Percentiles rank a stretch among this genome's conserved stretches.
Conservation (phyloP, 2,888 invertebrate genomes). For the Hydroisotoma schaefferi region DNA sequence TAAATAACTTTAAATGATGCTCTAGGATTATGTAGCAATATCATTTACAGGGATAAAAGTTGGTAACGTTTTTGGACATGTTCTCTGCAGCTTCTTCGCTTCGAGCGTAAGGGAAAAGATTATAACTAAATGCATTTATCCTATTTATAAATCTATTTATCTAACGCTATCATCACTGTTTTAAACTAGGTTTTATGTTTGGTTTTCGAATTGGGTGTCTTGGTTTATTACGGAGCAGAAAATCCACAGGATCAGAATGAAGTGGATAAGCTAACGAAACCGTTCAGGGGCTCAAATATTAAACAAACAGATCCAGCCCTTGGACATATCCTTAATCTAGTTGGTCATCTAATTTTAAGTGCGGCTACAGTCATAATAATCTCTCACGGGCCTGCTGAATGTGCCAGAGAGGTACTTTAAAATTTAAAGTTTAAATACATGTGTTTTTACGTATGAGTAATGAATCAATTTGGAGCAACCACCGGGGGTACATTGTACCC, state of each 20-base stretch:
- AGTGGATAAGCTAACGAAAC: not conserved
- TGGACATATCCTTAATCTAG: not conserved
- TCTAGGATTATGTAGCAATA: constrained; percentile 17
- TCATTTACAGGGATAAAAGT: constrained; percentile 18
- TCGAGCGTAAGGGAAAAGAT: constrained; percentile 15
- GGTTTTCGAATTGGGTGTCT: not conserved
- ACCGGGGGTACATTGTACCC: too few species aligned
- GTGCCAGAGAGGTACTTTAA: not conserved
- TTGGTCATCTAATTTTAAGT: not conserved
- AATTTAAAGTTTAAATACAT: too few species aligned
- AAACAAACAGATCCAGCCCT: not conserved
- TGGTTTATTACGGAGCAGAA: constrained; percentile 1
- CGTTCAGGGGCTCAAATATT: not conserved
- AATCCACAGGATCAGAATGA: not conserved
- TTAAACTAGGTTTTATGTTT: not conserved
- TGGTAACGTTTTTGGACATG: constrained; percentile 18
- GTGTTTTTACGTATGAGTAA: too few species aligned
- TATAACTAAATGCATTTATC: not conserved
- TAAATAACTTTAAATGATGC: not conserved
- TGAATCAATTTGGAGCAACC: too few species aligned
- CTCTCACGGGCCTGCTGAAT: not conserved
- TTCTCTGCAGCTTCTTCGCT: constrained; percentile 19
- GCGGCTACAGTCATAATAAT: not conserved
- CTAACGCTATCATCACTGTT: not conserved
- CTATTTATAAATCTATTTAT: not conserved